phyloP scores from a whole-genome alignment of 2,888 invertebrate species.

The Hymenopus coronatus region DNA sequence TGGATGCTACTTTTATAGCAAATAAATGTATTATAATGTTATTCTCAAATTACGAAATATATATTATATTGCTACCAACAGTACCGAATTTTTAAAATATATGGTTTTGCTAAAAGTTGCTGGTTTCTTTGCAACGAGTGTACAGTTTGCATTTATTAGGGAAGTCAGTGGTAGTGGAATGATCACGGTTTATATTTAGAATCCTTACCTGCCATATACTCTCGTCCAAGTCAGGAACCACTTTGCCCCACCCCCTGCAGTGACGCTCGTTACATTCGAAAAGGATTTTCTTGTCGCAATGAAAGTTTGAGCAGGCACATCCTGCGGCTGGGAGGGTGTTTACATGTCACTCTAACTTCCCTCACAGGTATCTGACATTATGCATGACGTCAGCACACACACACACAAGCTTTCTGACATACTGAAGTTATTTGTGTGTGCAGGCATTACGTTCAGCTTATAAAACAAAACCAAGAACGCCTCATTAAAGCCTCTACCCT shows the following conservation, averaged over 20 bases:
- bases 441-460: neutral
- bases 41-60: no score
- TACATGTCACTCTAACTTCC: neutral
- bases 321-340: conserved; percentile 5
- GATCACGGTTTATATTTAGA: neutral
- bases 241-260: neutral
- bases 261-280: conserved; percentile 14
- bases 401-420: neutral
- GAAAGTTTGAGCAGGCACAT: conserved; percentile 31
- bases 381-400: neutral
- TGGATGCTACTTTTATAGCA: no score
- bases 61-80: no score
- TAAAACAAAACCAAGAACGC: neutral
- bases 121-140: neutral
- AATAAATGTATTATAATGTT: no score
- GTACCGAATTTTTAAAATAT: no score
- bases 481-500: neutral
- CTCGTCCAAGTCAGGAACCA: neutral
- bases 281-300: conserved; percentile 35
- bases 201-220: neutral
- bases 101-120: no score
- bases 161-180: neutral
- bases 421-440: neutral
- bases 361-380: neutral
- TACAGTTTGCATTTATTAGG: neutral